Evolutionary conservation across 53 echinoderm and acorn worm genomes (phyloP).

Genomic region (Temnopleurus reevesii): DNA sequence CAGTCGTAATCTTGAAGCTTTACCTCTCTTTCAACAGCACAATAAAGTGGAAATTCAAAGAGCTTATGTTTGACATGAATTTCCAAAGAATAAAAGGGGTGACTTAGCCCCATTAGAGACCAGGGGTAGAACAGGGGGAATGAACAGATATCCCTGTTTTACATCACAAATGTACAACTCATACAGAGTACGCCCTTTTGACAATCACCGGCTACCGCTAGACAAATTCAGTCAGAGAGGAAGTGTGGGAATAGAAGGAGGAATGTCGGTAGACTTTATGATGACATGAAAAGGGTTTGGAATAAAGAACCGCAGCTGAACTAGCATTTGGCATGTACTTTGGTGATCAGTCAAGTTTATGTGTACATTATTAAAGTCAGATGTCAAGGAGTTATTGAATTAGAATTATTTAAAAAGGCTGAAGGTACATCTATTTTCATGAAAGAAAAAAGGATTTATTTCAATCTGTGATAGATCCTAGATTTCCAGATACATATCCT

Average conservation of each 20-base stretch:
- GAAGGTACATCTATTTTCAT: too few species aligned
- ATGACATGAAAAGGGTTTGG: slow-evolving; percentile 3
- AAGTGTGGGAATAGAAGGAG: background rate
- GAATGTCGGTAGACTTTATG: background rate
- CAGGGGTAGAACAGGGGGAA: background rate
- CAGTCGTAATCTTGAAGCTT: slow-evolving; percentile 4
- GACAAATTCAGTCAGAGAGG: background rate
- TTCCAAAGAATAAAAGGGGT: background rate
- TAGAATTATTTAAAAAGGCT: too few species aligned
- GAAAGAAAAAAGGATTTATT: too few species aligned
- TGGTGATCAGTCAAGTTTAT: background rate
- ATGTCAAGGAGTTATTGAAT: too few species aligned
- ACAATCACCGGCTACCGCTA: background rate
- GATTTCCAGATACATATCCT: too few species aligned
- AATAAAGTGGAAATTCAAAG: slow-evolving; percentile 34
- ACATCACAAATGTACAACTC: too few species aligned
- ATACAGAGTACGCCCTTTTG: background rate
- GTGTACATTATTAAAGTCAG: background rate
- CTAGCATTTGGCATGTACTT: background rate
- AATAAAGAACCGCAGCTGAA: slow-evolving; percentile 22
- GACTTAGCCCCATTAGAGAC: background rate
- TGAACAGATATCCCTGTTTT: too few species aligned
- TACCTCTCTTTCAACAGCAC: slow-evolving; percentile 9
- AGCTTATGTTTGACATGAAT: slow-evolving; percentile 34
- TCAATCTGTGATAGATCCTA: too few species aligned